These are phyloP conservation scores for Sardina pilchardus DNA, from an alignment of 2,113 vertebrate genomes.

Conservation along the genomic window DNA sequence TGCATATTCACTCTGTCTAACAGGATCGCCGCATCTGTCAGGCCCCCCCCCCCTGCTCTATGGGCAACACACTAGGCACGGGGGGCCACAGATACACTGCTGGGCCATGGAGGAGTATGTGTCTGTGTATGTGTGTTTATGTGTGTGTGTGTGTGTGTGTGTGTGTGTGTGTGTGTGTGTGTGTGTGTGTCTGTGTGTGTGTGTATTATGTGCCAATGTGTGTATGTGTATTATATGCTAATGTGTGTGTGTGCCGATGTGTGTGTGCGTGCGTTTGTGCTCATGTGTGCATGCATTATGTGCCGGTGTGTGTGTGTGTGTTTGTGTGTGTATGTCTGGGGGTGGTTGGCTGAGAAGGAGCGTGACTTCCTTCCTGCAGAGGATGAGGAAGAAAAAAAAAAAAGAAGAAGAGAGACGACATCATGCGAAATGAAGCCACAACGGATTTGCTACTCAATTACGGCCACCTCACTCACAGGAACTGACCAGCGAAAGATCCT, in stretches of 20 bases:
- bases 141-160: background rate
- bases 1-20: slow-evolving; percentile 68
- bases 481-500: background rate
- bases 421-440: slow-evolving; percentile 21
- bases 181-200: background rate
- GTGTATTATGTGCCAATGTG: background rate
- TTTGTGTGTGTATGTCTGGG: background rate
- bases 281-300: background rate
- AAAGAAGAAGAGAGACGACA: slow-evolving; percentile 17
- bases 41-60: slow-evolving; percentile 21
- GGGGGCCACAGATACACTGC: slow-evolving; percentile 8
- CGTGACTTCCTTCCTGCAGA: background rate
- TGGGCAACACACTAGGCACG: slow-evolving; percentile 33
- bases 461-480: slow-evolving; percentile 17
- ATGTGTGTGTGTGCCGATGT: background rate
- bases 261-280: background rate
- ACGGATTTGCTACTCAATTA: slow-evolving; percentile 36
- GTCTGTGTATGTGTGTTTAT: background rate
- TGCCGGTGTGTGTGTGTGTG: background rate
- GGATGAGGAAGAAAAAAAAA: background rate
- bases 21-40: slow-evolving; percentile 65
- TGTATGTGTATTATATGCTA: background rate
- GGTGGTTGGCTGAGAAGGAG: background rate
- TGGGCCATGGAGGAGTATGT: background rate
- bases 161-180: background rate